These are phyloP conservation scores for Lordiphosa andalusiaca DNA, from an alignment of 2,888 invertebrate genomes.

Conservation along the genomic window DNA sequence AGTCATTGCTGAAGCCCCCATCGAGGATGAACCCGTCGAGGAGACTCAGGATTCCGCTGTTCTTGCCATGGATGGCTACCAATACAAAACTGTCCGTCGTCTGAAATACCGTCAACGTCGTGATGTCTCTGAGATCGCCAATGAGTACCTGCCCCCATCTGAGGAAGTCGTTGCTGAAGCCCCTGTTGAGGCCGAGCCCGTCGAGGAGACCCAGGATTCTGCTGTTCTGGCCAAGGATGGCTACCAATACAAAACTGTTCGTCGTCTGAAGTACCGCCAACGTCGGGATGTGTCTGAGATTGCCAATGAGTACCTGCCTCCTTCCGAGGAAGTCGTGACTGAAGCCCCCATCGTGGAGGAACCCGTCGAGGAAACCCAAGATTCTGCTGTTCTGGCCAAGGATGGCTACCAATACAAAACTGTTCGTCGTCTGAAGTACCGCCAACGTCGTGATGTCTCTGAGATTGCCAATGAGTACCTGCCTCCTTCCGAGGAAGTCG, in stretches of 20 bases:
- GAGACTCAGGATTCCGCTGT: conserved; percentile 39
- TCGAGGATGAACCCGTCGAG: conserved; percentile 20
- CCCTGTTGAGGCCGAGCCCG: conserved; percentile 6
- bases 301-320: conserved; percentile 33
- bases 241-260: conserved; percentile 53
- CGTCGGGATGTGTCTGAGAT: conserved; percentile 55
- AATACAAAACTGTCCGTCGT: conserved; percentile 60
- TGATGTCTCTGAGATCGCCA: conserved; percentile 50
- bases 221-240: conserved; percentile 39
- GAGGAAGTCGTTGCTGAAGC: conserved; percentile 25
- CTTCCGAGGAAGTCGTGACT: conserved; percentile 4
- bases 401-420: conserved; percentile 53
- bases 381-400: conserved; percentile 38
- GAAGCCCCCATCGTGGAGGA: conserved; percentile 19
- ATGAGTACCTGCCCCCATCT: conserved; percentile 38
- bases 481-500: conserved; percentile 42
- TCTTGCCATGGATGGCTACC: conserved; percentile 54
- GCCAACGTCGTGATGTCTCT: conserved; percentile 65
- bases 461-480: conserved; percentile 55
- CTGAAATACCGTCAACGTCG: conserved; percentile 57
- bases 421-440: conserved; percentile 58
- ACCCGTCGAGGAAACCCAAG: conserved; percentile 21
- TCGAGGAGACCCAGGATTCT: conserved; percentile 27
- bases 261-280: conserved; percentile 43
- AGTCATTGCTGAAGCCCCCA: conserved; percentile 23